Base-by-base conservation (phyloP, 37 sponge, comb jelly and placozoan species). In the Beroe forskalii region DNA sequence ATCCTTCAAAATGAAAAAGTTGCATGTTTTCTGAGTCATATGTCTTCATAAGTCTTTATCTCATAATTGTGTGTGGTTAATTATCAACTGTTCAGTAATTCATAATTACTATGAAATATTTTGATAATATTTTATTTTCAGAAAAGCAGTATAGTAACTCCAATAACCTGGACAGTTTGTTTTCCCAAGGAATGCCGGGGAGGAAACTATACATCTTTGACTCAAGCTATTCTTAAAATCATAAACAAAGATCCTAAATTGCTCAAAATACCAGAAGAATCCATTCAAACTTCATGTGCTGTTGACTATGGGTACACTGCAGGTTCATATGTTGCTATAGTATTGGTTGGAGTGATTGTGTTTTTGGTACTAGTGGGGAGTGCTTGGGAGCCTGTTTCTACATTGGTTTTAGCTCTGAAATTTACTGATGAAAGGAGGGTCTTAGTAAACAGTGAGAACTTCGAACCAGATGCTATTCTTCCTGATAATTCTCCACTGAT, bases 81-180 rank as follows among this genome's bases (percentile, higher is more conserved):
- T n/a, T n/a, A n/a, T n/a, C n/a, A n/a, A n/a, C n/a, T n/a, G n/a
- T n/a, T n/a, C n/a, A n/a, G n/a, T n/a, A n/a, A n/a, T n/a, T n/a
- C n/a, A n/a, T n/a, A n/a, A n/a, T n/a, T n/a, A n/a, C n/a, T n/a
- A n/a, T n/a, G n/a, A n/a, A n/a, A n/a, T n/a, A n/a, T n/a, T n/a
- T n/a, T n/a, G n/a, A n/a, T n/a, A n/a, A n/a, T n/a, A n/a, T n/a
- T n/a, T 48, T 12, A 48, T 17, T 69, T 69, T 28, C 72, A 69
- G 72, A 33, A 32, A 1, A 69, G 32, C 72, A 69, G 32, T 36
- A 35, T 37, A 31, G 19, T 36, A 35, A 37, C 1, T 69, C 86
- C 86, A 1, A 1, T 80, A 20, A 43, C 55, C 8, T 80, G 86
- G 86, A 80, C 86, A 80, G 86, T 80, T 3, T 80, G 86, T 23